Evolutionary conservation across 2,888 invertebrate genomes (phyloP).

Genomic region (Patella depressa): DNA sequence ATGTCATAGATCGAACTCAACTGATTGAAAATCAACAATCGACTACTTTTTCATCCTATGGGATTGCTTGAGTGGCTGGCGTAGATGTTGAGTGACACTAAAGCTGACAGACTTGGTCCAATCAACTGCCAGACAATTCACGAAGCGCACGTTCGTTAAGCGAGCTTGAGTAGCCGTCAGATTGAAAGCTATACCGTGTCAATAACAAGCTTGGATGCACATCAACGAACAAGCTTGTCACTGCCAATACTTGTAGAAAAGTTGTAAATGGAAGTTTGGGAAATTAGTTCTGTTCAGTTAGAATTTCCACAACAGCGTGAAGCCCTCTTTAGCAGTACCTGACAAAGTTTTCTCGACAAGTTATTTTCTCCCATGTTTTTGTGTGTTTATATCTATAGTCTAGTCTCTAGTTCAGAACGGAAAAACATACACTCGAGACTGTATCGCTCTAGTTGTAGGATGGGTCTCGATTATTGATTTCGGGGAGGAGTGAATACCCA

Average conservation of each 20-base stretch:
- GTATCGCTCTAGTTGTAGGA: no score
- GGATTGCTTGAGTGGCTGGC: no score
- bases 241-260: background rate
- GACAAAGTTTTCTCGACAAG: constrained; percentile 1
- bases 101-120: background rate
- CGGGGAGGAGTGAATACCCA: background rate
- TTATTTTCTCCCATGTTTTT: no score
- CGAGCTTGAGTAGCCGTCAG: background rate
- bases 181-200: background rate
- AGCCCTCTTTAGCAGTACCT: background rate
- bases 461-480: background rate
- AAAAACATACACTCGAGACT: no score
- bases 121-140: background rate
- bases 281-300: no score
- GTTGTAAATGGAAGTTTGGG: background rate
- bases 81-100: background rate
- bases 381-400: no score
- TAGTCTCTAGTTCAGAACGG: no score
- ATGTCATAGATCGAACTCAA: background rate
- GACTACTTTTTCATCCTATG: no score
- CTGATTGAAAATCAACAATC: background rate
- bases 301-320: no score
- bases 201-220: background rate
- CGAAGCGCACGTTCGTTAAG: background rate
- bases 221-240: background rate